Conservation (phyloP, 2,888 invertebrate genomes). For the Poecilobothrus nobilitatus region DNA sequence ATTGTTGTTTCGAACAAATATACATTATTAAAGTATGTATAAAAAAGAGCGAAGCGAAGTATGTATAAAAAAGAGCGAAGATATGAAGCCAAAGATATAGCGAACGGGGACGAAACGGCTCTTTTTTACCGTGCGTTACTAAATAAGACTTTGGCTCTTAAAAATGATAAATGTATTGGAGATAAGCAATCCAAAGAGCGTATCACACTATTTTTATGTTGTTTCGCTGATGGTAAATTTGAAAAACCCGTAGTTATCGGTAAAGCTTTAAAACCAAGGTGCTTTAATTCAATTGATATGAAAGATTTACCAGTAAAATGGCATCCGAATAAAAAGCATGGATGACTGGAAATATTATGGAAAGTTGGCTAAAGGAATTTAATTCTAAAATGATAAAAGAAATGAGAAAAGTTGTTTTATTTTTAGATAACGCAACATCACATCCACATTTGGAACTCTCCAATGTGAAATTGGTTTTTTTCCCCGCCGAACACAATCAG, state of each 20-base stretch:
- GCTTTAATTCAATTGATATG: constrained; percentile 10
- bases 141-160: constrained; percentile 28
- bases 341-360: constrained; percentile 13
- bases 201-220: too few relatives aligned
- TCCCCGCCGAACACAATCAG: constrained; percentile 10
- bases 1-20: too few relatives aligned
- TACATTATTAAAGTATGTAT: too few relatives aligned
- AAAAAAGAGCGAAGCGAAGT: too few relatives aligned
- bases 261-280: constrained; percentile 14
- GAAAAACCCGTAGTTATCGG: constrained; percentile 20
- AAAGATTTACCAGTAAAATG: constrained; percentile 11
- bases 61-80: too few relatives aligned
- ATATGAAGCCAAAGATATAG: background rate
- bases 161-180: constrained; percentile 27
- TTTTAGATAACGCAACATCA: constrained; percentile 20
- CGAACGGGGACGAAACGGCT: constrained; percentile 27
- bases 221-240: too few relatives aligned
- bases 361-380: constrained; percentile 13
- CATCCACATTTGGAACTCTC: constrained; percentile 1
- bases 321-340: constrained; percentile 12
- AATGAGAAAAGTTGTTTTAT: constrained; percentile 19
- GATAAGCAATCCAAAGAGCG: constrained; percentile 29
- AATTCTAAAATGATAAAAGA: constrained; percentile 18
- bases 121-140: constrained; percentile 29
- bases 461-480: constrained; percentile 9